Conservation (phyloP, 2,797 vertebrate genomes). For the Sciaenops ocellatus region DNA sequence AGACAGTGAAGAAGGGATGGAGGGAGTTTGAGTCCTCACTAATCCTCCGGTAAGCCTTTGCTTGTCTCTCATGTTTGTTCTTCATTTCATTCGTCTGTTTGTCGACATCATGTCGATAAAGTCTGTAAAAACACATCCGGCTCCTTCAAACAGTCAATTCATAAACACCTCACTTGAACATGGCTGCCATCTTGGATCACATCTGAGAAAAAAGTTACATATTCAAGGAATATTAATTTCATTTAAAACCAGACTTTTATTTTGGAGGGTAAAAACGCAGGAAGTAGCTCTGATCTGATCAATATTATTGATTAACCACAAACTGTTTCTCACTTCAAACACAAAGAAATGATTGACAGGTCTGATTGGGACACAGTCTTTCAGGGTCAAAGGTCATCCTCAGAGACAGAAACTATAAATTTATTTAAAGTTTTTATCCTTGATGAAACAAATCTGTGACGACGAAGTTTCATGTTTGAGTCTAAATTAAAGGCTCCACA, state of each 20-base stretch:
- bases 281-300: constrained; percentile 13
- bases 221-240: background rate
- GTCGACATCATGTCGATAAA: constrained; percentile 24
- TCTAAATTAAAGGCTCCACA: no score
- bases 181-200: constrained; percentile 47
- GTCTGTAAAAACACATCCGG: constrained; percentile 34
- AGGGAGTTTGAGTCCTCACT: constrained; percentile 43
- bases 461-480: no score
- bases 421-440: background rate
- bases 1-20: constrained; percentile 37
- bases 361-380: background rate
- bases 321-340: background rate
- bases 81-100: constrained; percentile 1
- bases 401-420: background rate
- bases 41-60: constrained; percentile 61
- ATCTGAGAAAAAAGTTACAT: background rate
- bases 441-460: no score
- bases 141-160: background rate
- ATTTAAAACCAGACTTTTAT: constrained; percentile 15
- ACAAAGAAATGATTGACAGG: background rate
- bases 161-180: constrained; percentile 16
- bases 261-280: constrained; percentile 25
- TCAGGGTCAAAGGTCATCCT: background rate
- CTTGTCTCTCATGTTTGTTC: background rate
- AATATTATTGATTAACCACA: background rate